These are phyloP conservation scores for Macaria notata DNA, from an alignment of 2,888 invertebrate genomes.

Conservation along the genomic window DNA sequence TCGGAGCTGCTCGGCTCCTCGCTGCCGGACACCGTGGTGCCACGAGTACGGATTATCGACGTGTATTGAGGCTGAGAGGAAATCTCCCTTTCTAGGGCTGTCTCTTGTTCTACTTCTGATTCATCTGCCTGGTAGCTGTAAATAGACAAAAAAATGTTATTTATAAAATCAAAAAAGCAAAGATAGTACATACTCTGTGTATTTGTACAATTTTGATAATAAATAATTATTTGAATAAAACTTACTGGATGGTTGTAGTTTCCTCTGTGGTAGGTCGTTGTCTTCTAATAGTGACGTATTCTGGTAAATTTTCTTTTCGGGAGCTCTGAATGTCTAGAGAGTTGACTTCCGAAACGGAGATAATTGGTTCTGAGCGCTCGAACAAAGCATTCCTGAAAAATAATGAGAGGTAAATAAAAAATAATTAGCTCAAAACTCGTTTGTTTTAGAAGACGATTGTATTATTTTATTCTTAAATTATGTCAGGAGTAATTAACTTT, in stretches of 20 bases:
- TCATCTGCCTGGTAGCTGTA: slow-evolving; percentile 59
- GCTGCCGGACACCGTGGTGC: slow-evolving; percentile 51
- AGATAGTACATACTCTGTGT: no score
- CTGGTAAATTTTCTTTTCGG: slow-evolving; percentile 72
- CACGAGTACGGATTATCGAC: slow-evolving; percentile 63
- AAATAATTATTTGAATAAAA: slow-evolving; percentile 10
- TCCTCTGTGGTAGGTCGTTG: slow-evolving; percentile 78
- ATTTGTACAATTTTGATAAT: no score
- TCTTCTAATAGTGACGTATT: slow-evolving; percentile 86
- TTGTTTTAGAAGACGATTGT: no score
- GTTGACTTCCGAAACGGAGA: slow-evolving; percentile 56
- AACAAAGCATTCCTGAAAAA: slow-evolving; percentile 68
- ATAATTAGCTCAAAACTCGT: no score
- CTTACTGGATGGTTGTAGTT: slow-evolving; percentile 76
- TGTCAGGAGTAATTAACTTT: no score
- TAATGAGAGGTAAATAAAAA: slow-evolving; percentile 4
- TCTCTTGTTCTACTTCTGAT: slow-evolving; percentile 58
- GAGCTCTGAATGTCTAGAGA: slow-evolving; percentile 54
- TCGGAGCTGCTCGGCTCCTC: slow-evolving; percentile 47
- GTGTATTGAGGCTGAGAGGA: slow-evolving; percentile 72
- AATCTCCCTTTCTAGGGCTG: slow-evolving; percentile 68
- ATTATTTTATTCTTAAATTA: no score
- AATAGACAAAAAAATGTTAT: slow-evolving; percentile 17
- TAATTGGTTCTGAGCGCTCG: slow-evolving; percentile 61
- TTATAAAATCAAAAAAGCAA: no score